These are phyloP conservation scores for Mamestra configurata DNA, from an alignment of 1,140 invertebrate species.

Conservation along the genomic window DNA sequence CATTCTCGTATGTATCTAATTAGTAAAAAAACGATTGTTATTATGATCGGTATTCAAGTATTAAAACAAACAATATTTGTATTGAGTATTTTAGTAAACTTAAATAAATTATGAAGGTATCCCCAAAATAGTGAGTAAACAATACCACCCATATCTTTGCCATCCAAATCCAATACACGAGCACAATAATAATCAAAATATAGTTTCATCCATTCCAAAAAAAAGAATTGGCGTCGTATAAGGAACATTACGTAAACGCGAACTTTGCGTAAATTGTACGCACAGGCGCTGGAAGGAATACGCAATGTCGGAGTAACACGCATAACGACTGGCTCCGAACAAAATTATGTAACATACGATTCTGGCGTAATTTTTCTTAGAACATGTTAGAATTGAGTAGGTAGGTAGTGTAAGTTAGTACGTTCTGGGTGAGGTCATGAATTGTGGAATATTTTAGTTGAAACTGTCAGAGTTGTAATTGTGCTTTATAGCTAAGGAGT, in stretches of 20 bases:
- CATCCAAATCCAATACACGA: neutral
- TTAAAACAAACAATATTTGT: too few relatives aligned
- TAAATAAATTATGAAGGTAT: too few relatives aligned
- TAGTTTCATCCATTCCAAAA: constrained; percentile 3
- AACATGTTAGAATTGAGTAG: neutral
- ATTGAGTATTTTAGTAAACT: too few relatives aligned
- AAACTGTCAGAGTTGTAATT: too few relatives aligned
- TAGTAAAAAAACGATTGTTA: too few relatives aligned
- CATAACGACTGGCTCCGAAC: constrained; percentile 19
- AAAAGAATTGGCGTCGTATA: constrained; percentile 27
- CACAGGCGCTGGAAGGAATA: constrained; percentile 28
- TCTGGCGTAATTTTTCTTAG: constrained; percentile 29
- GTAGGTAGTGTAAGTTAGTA: too few relatives aligned
- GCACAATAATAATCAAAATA: constrained; percentile 10
- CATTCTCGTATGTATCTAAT: too few relatives aligned
- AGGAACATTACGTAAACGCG: constrained; percentile 40
- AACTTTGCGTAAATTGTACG: constrained; percentile 52
- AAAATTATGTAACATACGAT: constrained; percentile 24
- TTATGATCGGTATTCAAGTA: too few relatives aligned
- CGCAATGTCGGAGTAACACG: constrained; percentile 35
- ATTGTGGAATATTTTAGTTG: too few relatives aligned
- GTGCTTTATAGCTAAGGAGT: too few relatives aligned
- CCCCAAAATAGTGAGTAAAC: neutral
- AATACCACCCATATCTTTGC: neutral
- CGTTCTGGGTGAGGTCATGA: too few relatives aligned